phyloP scores from a whole-genome alignment of 2,797 vertebrate genomes.

The Tamandua tetradactyla region DNA sequence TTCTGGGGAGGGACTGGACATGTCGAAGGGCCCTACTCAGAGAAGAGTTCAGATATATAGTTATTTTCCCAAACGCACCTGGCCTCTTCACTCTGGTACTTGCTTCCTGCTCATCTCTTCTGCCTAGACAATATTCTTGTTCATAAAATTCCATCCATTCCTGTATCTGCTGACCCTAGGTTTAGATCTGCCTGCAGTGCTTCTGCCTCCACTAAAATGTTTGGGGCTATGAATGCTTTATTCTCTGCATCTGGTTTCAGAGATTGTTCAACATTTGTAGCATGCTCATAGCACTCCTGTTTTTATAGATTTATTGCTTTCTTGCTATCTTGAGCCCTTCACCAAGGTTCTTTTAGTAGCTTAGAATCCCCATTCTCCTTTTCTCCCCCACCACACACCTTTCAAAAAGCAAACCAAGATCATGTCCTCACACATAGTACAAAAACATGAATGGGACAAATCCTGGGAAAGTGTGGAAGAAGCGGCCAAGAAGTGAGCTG shows the following conservation, averaged over 20 bases:
- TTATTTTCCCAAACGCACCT: rapidly evolving
- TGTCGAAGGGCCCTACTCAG: no score
- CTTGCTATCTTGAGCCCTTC: neutral
- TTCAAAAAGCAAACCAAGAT: neutral
- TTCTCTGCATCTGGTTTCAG: neutral
- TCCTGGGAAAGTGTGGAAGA: no score
- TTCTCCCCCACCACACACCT: neutral
- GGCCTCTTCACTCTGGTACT: rapidly evolving
- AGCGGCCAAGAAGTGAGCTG: no score
- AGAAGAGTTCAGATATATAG: neutral
- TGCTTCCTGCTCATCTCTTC: rapidly evolving
- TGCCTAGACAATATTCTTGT: neutral
- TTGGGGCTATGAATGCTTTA: neutral
- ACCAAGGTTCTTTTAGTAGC: neutral
- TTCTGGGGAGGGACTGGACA: neutral
- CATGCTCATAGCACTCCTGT: neutral
- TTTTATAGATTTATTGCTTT: neutral
- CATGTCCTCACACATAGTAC: neutral
- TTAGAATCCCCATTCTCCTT: neutral
- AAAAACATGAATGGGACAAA: neutral
- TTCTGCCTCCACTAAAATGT: neutral
- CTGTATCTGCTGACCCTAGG: neutral
- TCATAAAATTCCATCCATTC: neutral
- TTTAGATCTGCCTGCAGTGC: neutral
- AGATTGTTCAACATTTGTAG: neutral